Conservation (phyloP, 92 coral and sea anemone species). For the Anthopleura xanthogrammica region DNA sequence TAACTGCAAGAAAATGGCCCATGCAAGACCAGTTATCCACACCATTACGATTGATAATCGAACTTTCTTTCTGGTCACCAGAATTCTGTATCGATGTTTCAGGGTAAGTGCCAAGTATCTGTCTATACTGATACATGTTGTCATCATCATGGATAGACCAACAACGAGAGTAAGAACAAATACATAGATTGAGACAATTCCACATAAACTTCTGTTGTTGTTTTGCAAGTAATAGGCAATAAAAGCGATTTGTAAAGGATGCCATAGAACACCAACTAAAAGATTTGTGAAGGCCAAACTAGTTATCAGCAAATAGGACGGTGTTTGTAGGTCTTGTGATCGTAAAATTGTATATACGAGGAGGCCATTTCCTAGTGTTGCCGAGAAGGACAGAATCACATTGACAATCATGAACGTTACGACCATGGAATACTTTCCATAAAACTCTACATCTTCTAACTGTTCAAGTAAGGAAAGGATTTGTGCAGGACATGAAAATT, state of each 20-base stretch:
- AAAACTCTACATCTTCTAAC: background rate
- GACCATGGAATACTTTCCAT: background rate
- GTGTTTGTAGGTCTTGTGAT: constrained; percentile 34
- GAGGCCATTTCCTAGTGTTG: constrained; percentile 30
- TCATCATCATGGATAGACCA: constrained; percentile 31
- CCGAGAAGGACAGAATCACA: background rate
- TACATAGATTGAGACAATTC: constrained; percentile 14
- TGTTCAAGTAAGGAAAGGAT: background rate
- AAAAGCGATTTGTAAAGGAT: constrained; percentile 28
- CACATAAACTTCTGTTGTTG: constrained; percentile 22
- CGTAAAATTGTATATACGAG: constrained; percentile 16
- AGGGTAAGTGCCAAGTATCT: constrained; percentile 48
- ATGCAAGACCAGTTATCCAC: constrained; percentile 17
- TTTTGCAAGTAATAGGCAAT: constrained; percentile 20
- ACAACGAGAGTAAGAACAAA: constrained; percentile 16
- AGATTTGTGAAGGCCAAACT: background rate
- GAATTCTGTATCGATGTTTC: constrained; percentile 30
- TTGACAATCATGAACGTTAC: background rate
- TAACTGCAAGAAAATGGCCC: background rate
- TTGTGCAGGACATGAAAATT: background rate
- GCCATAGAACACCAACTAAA: constrained; percentile 30
- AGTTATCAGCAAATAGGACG: constrained; percentile 44
- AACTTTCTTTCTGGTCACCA: constrained; percentile 33
- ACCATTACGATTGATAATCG: constrained; percentile 12
- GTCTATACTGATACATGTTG: constrained; percentile 42